phyloP scores from a whole-genome alignment of 92 coral and sea anemone genomes.

The Epizoanthus fatuus region DNA sequence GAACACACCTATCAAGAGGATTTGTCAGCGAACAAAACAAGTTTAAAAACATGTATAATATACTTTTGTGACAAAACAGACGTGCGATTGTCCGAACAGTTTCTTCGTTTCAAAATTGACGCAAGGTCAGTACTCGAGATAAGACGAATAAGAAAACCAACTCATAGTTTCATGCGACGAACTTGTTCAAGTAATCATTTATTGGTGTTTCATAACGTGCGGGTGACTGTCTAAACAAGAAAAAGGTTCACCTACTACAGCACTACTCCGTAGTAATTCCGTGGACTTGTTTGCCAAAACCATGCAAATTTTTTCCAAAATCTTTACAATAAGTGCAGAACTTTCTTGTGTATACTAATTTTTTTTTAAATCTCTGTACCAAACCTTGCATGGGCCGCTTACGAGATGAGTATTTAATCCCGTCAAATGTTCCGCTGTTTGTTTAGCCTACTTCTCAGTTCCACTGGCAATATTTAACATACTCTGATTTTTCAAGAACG shows the following conservation, averaged over 20 bases:
- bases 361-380: not conserved
- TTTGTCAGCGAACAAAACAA: not conserved
- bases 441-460: not conserved
- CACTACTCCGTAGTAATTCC: too few species aligned
- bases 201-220: too few species aligned
- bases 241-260: too few species aligned
- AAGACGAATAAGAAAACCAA: too few species aligned
- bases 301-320: not conserved
- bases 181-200: too few species aligned
- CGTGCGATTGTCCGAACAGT: not conserved
- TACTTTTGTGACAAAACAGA: not conserved
- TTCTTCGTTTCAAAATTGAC: not conserved
- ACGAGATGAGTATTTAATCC: not conserved
- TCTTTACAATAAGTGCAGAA: not conserved
- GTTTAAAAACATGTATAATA: not conserved
- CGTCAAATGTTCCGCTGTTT: conserved; percentile 4
- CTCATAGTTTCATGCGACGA: too few species aligned
- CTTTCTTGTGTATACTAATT: not conserved
- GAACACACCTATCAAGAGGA: not conserved
- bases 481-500: not conserved
- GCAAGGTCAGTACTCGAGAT: too few species aligned
- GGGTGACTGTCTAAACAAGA: too few species aligned
- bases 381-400: not conserved
- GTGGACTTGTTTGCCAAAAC: not conserved
- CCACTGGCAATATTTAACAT: not conserved